A percentile compares a stretch with the other conserved stretches of the same genome.
These are phyloP conservation scores for Drosophila multiciliata DNA, from an alignment of 2,888 invertebrate genomes.

Conservation along the genomic window DNA sequence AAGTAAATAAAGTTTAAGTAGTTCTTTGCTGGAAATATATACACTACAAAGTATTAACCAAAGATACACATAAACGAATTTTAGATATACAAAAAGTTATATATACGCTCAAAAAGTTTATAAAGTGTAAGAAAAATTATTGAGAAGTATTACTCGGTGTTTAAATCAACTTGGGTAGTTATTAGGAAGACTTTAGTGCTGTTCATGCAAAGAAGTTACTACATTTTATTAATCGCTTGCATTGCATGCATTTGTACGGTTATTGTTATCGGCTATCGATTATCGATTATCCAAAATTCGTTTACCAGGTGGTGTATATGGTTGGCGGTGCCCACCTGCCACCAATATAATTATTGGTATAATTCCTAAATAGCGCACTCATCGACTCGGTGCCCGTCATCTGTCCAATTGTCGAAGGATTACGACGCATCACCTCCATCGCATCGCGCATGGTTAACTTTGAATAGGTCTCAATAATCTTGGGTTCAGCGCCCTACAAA, in stretches of 20 bases:
- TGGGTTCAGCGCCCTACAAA: constrained; percentile 92
- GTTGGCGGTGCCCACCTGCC: constrained; percentile 90
- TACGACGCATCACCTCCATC: constrained; percentile 95
- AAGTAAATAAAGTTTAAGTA: constrained; percentile 9
- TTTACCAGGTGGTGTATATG: constrained; percentile 86
- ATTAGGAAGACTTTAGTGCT: constrained; percentile 37
- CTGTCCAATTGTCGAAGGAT: constrained; percentile 94
- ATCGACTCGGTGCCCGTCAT: constrained; percentile 95
- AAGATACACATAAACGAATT: constrained; percentile 83
- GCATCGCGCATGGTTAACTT: constrained; percentile 97
- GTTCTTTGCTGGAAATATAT: not conserved
- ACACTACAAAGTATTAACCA: constrained; percentile 26
- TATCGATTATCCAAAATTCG: constrained; percentile 84
- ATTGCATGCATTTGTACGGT: constrained; percentile 51
- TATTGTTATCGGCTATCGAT: constrained; percentile 23
- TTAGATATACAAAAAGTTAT: constrained; percentile 66
- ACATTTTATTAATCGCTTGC: constrained; percentile 37
- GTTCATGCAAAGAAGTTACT: constrained; percentile 43
- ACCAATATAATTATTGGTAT: constrained; percentile 92
- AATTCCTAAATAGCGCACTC: constrained; percentile 95
- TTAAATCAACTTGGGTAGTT: constrained; percentile 32
- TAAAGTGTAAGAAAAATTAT: constrained; percentile 18
- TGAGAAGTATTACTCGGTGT: constrained; percentile 36
- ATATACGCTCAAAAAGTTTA: constrained; percentile 8
- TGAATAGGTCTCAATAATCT: constrained; percentile 97